Evolutionary conservation across 2,888 invertebrate species (phyloP), one percentile per base, ranked within the genome.

Genomic region (Folsomia candida): DNA sequence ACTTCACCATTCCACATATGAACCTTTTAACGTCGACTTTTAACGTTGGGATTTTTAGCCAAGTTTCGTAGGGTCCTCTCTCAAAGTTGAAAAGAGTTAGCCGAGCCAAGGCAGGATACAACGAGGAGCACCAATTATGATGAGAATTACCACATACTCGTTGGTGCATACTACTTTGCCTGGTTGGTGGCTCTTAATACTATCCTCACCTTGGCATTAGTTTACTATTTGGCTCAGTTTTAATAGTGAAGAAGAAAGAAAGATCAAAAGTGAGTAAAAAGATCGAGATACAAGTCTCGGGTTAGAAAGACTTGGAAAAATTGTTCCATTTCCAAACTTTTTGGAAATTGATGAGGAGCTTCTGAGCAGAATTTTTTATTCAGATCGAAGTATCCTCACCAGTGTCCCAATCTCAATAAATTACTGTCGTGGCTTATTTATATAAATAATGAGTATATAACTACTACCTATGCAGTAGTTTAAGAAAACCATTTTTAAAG

Each of bases 121-220:
- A 64, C 63, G 51, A 64, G 51, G 63, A 37, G 51, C 20, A 64
- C 22, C 63, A 64, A 64, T 64, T 64, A 64, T 64, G 37, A 37
- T 62, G 26, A 62, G 25, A 47, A 64, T 64, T 64, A 51, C 63
- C 63, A 64, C 20, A 64, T 20, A 62, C n/a, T 29, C 6, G 20
- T 62, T 59, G 18, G 2, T 59, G 14, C 24, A 37, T 4, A 37
- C 37, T 59, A 24, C 37, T 37, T 37, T 37, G 14, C 14, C 6
- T 37, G 14, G 37, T 37, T 9, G 37, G 6, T 37, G n/a, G 37
- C 37, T 37, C 37, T 37, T 37, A 9, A 37, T 14, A 59, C 2
- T 59, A 59, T 59, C 59, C 57, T 57, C 57, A 62, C 62, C 62
- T 62, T 28, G 28, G 62, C 37, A 37, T 37, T 37, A 26, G 27